These are phyloP conservation scores for Molanna angustata DNA, from an alignment of 2,888 invertebrate genomes.

Conservation along the genomic window DNA sequence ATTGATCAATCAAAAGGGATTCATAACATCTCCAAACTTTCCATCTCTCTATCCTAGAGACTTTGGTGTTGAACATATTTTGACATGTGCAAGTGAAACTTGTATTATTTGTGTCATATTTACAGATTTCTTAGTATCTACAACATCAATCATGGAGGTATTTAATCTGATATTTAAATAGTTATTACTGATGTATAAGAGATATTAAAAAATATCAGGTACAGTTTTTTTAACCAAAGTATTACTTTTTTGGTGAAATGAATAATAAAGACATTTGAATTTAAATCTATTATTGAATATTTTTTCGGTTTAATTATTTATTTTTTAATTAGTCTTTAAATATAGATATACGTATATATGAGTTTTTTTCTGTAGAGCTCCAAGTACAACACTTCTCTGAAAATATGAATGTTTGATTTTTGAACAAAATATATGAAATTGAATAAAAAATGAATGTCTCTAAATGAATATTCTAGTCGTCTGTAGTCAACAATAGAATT, in stretches of 20 bases:
- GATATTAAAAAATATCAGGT: neutral
- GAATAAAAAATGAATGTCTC: too few species aligned
- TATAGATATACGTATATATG: too few species aligned
- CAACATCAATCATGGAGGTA: constrained; percentile 31
- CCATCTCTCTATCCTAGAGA: constrained; percentile 26
- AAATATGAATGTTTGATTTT: too few species aligned
- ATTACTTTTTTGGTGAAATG: neutral
- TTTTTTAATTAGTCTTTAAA: neutral
- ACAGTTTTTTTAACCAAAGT: too few species aligned
- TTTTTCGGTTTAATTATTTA: neutral
- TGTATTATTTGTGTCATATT: constrained; percentile 25
- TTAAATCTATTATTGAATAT: neutral
- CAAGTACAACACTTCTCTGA: too few species aligned
- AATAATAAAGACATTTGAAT: neutral
- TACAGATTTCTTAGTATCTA: constrained; percentile 28
- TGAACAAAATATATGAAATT: too few species aligned
- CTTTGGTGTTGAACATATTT: constrained; percentile 26
- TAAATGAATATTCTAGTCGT: too few species aligned
- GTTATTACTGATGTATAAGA: neutral
- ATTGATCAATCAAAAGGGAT: constrained; percentile 18
- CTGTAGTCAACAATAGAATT: too few species aligned
- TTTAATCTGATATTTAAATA: neutral
- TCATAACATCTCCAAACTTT: constrained; percentile 27
- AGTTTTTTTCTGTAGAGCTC: too few species aligned
- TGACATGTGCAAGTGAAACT: constrained; percentile 21